Evolutionary conservation across 2,888 invertebrate species (phyloP).

Genomic region (Melinaea marsaeus): DNA sequence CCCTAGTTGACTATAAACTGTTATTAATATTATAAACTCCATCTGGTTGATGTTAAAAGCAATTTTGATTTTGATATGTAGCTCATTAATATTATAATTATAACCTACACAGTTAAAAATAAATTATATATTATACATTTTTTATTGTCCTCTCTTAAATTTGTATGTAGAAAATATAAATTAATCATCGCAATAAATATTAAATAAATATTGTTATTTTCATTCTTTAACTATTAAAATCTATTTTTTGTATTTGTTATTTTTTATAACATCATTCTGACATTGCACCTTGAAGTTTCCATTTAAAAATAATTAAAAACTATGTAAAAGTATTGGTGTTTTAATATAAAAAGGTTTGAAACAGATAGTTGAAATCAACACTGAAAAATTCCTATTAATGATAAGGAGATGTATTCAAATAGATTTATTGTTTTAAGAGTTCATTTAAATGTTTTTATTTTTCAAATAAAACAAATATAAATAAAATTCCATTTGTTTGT

Average conservation of each 20-base stretch:
- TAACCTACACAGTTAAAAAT: constrained; percentile 5
- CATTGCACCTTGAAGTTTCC: too few species aligned
- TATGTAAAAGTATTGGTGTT: neutral
- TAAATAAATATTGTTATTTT: too few species aligned
- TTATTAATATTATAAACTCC: constrained; percentile 35
- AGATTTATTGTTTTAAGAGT: constrained; percentile 54
- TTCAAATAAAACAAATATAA: constrained; percentile 27
- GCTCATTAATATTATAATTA: constrained; percentile 56
- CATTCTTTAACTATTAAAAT: too few species aligned
- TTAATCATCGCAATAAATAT: too few species aligned
- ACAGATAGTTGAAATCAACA: constrained; percentile 26
- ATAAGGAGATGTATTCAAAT: constrained; percentile 45
- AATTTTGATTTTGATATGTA: constrained; percentile 49
- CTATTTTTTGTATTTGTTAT: too few species aligned
- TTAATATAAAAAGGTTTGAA: neutral
- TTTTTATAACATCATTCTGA: too few species aligned
- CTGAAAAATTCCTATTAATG: constrained; percentile 30
- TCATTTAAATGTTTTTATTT: constrained; percentile 16
- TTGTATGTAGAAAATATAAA: too few species aligned
- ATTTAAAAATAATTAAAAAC: neutral
- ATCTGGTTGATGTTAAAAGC: constrained; percentile 44
- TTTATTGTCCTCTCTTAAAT: neutral
- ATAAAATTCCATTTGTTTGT: constrained; percentile 67
- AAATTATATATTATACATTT: neutral
- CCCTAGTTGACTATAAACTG: constrained; percentile 38